A percentile compares a stretch with the other conserved stretches of the same genome.
phyloP scores from a whole-genome alignment of 2,113 vertebrate genomes.

The Phalacrocorax brasilianus region DNA sequence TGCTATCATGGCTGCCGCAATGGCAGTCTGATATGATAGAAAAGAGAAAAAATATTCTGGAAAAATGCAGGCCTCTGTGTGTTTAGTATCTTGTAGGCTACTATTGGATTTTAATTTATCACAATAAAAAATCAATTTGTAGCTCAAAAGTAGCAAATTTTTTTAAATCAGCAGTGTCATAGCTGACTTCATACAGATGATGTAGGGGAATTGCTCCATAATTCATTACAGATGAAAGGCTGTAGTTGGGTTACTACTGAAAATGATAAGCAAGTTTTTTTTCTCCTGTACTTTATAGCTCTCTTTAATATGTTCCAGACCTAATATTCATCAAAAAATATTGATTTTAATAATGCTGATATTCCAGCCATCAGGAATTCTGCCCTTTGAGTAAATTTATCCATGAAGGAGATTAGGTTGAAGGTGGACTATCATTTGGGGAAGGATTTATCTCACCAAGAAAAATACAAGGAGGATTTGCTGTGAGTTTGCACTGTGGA shows the following conservation, averaged over 20 bases:
- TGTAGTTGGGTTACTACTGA: neutral
- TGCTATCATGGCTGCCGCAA: neutral
- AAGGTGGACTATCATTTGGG: neutral
- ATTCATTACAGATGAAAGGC: conserved; percentile 37
- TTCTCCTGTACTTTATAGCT: neutral
- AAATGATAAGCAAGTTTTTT: conserved; percentile 14
- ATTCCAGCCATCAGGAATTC: conserved; percentile 50
- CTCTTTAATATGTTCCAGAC: neutral
- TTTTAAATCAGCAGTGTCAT: conserved; percentile 57
- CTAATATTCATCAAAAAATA: conserved; percentile 39
- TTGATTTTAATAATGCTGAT: conserved; percentile 39
- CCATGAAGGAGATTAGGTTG: neutral
- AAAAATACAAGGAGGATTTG: neutral
- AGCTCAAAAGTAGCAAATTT: conserved; percentile 62
- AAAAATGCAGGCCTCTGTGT: conserved; percentile 6
- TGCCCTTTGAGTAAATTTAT: conserved; percentile 33
- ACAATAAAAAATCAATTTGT: conserved; percentile 69
- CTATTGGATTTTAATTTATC: conserved; percentile 73
- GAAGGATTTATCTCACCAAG: neutral
- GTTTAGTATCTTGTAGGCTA: conserved; percentile 40
- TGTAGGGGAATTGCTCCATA: conserved; percentile 44
- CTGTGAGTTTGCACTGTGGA: neutral
- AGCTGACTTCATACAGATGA: conserved; percentile 42
- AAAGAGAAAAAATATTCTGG: neutral
- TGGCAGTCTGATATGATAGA: neutral